These are phyloP conservation scores for Dryomyza anilis DNA, from an alignment of 2,888 invertebrate species.

Conservation along the genomic window DNA sequence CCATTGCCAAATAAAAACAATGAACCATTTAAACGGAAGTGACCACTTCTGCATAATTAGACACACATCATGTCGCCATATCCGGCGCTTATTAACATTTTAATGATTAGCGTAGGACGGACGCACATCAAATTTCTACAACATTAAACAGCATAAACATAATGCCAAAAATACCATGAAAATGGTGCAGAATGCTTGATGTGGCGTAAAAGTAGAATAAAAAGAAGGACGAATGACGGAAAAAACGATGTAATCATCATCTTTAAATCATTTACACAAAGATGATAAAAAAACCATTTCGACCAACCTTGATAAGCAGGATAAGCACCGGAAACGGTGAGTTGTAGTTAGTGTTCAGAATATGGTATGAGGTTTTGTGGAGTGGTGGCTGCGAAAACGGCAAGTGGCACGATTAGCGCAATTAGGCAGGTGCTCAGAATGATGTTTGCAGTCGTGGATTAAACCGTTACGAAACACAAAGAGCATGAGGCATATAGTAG, in stretches of 20 bases:
- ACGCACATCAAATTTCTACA: neutral
- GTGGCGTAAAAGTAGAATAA: neutral
- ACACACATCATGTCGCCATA: neutral
- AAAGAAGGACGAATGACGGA: neutral
- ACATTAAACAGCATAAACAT: conserved; percentile 16
- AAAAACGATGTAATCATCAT: neutral
- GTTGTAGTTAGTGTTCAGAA: no score
- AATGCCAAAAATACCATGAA: neutral
- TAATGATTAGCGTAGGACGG: neutral
- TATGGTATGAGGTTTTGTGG: neutral
- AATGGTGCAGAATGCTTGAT: neutral
- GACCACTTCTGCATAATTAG: conserved; percentile 7
- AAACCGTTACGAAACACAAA: no score
- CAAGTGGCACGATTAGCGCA: conserved; percentile 52
- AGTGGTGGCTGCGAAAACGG: neutral
- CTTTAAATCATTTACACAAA: conserved; percentile 11
- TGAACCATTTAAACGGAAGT: neutral
- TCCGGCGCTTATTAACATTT: conserved; percentile 14
- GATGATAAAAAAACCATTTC: neutral
- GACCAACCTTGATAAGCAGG: neutral
- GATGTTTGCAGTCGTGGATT: conserved; percentile 53
- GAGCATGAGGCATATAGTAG: no score
- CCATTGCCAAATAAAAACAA: neutral
- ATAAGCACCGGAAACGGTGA: neutral
- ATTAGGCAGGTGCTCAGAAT: conserved; percentile 59